Percentiles rank a stretch among this genome's conserved stretches.
Evolutionary conservation across 2,888 invertebrate species (phyloP).

Genomic region (Cybosia mesomella): DNA sequence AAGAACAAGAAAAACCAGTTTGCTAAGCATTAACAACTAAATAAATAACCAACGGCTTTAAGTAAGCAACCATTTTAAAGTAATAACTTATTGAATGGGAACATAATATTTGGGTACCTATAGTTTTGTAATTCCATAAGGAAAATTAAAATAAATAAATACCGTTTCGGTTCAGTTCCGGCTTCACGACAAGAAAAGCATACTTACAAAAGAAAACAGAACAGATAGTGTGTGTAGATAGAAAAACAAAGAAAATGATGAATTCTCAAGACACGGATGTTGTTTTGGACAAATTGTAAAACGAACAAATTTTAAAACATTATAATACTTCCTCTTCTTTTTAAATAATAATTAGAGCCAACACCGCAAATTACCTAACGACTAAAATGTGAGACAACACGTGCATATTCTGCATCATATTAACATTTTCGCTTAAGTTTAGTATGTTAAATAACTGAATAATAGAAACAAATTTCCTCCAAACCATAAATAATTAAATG

Average conservation of each 20-base stretch:
- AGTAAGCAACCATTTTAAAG: slow-evolving; percentile 15
- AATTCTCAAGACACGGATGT: slow-evolving; percentile 21
- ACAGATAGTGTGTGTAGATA: slow-evolving; percentile 7
- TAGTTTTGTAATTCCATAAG: slow-evolving; percentile 15
- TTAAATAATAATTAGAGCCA: not conserved
- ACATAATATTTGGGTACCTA: slow-evolving; percentile 7
- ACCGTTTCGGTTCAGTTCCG: not conserved
- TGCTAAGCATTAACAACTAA: slow-evolving; percentile 9
- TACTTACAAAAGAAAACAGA: not conserved
- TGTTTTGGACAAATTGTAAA: slow-evolving; percentile 1
- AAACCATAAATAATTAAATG: slow-evolving; percentile 1
- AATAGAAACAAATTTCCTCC: slow-evolving; percentile 7
- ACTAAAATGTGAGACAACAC: slow-evolving; percentile 2
- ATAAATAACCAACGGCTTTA: slow-evolving; percentile 17
- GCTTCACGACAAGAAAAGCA: not conserved
- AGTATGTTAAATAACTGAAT: slow-evolving; percentile 1
- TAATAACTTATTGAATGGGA: slow-evolving; percentile 8
- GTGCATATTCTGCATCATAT: not conserved
- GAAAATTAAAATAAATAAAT: slow-evolving; percentile 3
- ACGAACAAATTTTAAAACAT: not conserved
- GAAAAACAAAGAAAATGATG: slow-evolving; percentile 15
- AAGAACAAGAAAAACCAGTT: slow-evolving; percentile 25
- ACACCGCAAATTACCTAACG: not conserved
- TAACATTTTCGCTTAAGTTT: not conserved
- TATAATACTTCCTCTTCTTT: not conserved